These are phyloP conservation scores for Drosophila sordidula DNA, from an alignment of 2,888 invertebrate species.

Conservation along the genomic window DNA sequence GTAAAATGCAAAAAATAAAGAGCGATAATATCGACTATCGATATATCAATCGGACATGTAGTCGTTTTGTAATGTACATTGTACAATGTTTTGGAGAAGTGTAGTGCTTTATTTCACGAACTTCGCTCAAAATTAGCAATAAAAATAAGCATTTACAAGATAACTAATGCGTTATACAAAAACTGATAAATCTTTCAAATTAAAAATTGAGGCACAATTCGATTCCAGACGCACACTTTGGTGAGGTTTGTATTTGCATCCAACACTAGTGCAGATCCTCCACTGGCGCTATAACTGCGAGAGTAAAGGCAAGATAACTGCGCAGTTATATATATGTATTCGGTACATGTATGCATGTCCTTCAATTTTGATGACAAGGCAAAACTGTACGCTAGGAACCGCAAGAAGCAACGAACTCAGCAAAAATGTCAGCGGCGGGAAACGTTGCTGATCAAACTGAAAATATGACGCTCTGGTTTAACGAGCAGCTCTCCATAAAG, in stretches of 20 bases:
- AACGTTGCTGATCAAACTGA: slow-evolving; percentile 55
- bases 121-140: slow-evolving; percentile 34
- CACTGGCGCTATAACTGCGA: slow-evolving; percentile 31
- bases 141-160: slow-evolving; percentile 6
- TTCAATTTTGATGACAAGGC: slow-evolving; percentile 26
- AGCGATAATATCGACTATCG: slow-evolving; percentile 17
- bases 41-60: slow-evolving; percentile 16
- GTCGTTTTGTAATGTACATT: slow-evolving; percentile 13
- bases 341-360: slow-evolving; percentile 23
- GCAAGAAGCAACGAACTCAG: slow-evolving; percentile 13
- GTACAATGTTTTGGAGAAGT: slow-evolving; percentile 30
- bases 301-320: slow-evolving; percentile 36
- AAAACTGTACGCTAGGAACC: slow-evolving; percentile 11
- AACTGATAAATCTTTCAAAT: neutral
- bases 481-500: slow-evolving; percentile 28
- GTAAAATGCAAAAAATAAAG: neutral
- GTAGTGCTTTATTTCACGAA: slow-evolving; percentile 11
- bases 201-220: slow-evolving; percentile 5
- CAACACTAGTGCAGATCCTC: slow-evolving; percentile 27
- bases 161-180: neutral
- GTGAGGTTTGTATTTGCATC: slow-evolving; percentile 12
- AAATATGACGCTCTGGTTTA: slow-evolving; percentile 49
- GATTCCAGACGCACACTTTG: neutral
- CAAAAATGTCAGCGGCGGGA: slow-evolving; percentile 49
- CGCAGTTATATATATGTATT: slow-evolving; percentile 46